Base-by-base conservation (phyloP, 2,113 vertebrate species). In the Symphodus melops region DNA sequence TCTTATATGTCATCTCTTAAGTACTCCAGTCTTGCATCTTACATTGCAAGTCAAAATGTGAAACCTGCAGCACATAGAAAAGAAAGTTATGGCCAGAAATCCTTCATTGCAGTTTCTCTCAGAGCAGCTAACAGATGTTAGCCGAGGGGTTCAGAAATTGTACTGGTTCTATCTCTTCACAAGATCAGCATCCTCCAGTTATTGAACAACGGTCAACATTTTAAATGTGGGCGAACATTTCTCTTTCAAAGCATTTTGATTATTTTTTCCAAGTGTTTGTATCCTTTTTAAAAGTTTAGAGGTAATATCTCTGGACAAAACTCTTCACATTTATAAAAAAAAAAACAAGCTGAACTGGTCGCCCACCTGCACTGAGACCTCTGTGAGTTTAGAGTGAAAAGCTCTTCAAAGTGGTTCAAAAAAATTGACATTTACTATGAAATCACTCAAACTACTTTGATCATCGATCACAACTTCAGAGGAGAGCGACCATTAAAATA, bases 391-490 rank as follows among this genome's bases (percentile, higher is more conserved):
- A 55, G 60, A 87, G 70, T 75, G 82, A 71, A 89, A 79, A 85
- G 72, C 87, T 67, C 79, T 88, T 85, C 25, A 88, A 11, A 83
- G 37, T 37, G 59, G 5, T 49, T 54, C 1, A 36, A 71, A 78
- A 73, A 63, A 81, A 17, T 25, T 67, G 79, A 80, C 75, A 84
- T 84, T 78, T 81, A 70, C 60, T 57, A 0, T 51, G 3, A 83
- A 80, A 86, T 82, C 80, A 83, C 80, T 79, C 79, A 76, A 79
- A 81, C 72, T 7, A 44, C 69, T 74, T 33, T 68, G 64, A 84
- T 83, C 57, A 64, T 19, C 4, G 53, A 79, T 66, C 60, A 85
- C 76, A 75, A 79, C 61, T 46, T 21, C 48, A 80, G 74, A 70
- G 52, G 39, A 77, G 61, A 77, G 55, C 41, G 4, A 69, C 71